Conservation (phyloP, 1,140 invertebrate species). For the Phthorimaea operculella region DNA sequence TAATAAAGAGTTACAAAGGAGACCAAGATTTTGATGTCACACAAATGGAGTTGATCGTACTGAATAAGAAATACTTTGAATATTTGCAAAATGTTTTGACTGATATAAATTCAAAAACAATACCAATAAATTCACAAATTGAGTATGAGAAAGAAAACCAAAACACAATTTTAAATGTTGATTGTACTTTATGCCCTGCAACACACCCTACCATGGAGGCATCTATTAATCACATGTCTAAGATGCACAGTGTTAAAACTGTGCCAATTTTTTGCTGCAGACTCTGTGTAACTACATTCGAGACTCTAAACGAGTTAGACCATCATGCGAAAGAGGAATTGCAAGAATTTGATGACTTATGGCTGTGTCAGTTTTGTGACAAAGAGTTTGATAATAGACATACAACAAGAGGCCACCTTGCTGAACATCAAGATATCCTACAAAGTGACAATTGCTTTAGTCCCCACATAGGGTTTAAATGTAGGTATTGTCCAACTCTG, state of each 20-base stretch:
- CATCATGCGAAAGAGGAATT: conserved; percentile 43
- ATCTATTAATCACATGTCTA: conserved; percentile 45
- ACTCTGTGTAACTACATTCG: conserved; percentile 53
- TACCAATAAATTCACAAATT: conserved; percentile 41
- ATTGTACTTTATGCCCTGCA: conserved; percentile 43
- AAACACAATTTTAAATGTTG: conserved; percentile 22
- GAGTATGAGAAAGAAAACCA: conserved; percentile 24
- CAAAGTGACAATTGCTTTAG: conserved; percentile 61
- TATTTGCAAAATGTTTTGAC: conserved; percentile 37
- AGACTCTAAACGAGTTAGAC: conserved; percentile 42
- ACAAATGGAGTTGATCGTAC: conserved; percentile 44
- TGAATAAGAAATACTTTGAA: conserved; percentile 52
- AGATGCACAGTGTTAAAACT: conserved; percentile 50
- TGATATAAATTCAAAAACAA: conserved; percentile 36
- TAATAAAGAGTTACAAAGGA: conserved; percentile 39
- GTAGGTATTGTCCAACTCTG: conserved; percentile 54
- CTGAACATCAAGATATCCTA: conserved; percentile 47
- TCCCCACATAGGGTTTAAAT: conserved; percentile 62
- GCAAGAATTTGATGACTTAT: conserved; percentile 54
- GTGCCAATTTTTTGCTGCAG: conserved; percentile 51
- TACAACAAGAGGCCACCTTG: conserved; percentile 44
- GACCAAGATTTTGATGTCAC: conserved; percentile 62
- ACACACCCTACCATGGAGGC: conserved; percentile 27
- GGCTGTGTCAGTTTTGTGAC: conserved; percentile 65
- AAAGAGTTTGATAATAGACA: conserved; percentile 57